Evolutionary conservation across 2,113 vertebrate genomes (phyloP).

Genomic region (Oriolus oriolus): DNA sequence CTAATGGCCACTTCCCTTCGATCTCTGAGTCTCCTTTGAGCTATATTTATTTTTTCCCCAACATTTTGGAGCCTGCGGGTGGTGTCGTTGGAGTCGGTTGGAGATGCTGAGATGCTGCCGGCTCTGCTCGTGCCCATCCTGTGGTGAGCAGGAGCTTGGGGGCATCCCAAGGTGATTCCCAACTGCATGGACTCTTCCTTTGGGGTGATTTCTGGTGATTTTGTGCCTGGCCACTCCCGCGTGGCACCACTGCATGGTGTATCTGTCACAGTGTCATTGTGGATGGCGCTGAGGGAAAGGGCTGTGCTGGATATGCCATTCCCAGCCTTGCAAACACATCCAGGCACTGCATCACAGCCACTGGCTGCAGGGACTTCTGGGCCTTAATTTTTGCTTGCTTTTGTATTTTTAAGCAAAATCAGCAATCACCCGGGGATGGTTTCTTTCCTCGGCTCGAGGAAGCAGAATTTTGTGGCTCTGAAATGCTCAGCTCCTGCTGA

Average conservation of each 20-base stretch:
- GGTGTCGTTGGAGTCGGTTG: background rate
- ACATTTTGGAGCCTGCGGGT: background rate
- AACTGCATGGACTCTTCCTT: background rate
- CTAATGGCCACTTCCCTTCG: conserved; percentile 41
- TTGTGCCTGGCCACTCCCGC: accelerated
- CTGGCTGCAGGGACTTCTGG: accelerated
- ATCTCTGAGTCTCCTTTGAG: conserved; percentile 25
- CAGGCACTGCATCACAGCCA: background rate
- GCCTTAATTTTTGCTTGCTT: background rate
- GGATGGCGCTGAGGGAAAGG: background rate
- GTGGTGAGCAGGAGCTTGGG: background rate
- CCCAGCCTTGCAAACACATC: background rate
- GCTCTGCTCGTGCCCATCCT: background rate
- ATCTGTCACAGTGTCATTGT: accelerated
- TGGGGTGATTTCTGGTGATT: background rate
- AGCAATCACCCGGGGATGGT: background rate
- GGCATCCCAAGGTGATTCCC: background rate
- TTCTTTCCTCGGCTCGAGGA: accelerated
- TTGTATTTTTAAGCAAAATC: background rate
- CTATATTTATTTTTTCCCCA: background rate
- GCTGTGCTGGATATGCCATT: background rate
- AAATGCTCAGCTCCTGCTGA: accelerated
- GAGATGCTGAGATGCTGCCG: background rate
- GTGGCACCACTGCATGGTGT: background rate
- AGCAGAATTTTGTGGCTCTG: background rate